Evolutionary conservation across 2,888 invertebrate genomes (phyloP), one percentile per base, ranked within the genome.

Genomic region (Stegana nigrithorax): DNA sequence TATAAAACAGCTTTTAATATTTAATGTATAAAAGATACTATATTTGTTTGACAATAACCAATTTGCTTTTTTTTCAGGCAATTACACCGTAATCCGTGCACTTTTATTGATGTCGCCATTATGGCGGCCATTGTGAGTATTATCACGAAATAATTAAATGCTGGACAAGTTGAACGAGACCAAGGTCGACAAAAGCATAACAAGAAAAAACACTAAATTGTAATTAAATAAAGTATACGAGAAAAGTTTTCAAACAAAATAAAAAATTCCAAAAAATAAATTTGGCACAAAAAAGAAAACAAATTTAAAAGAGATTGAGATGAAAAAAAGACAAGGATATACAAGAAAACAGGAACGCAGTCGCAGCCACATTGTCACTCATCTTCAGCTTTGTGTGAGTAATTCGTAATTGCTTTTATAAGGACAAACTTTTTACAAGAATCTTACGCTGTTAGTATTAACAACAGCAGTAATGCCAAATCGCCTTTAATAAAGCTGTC

Each of bases 361-460:
- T 19, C 8, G 23, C 56, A 23, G 23, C 42, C 19, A 4, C 44
- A 36, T 42, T 62, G 59, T 60, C 60, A 67, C 62, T 60, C 62
- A 64, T 10, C 14, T 39, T 39, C 12, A 39, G 39, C 7, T 39
- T 39, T 39, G 19, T 56, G 62, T 62, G 59, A 47, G 56, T 39
- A 7, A n/a, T 1, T 19, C 12, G 44, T 25, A 42, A 47, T 47
- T 47, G 47, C 25, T 47, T 39, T 27, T 32, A 36, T 19, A 21
- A 61, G 53, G 17, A 27, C 36, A 21, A 64, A 59, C 25, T 57
- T 66, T 59, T 60, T 39, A 60, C 64, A 69, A 56, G n/a, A n/a
- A n/a, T n/a, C n/a, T n/a, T n/a, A n/a, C n/a, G n/a, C n/a, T n/a
- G n/a, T n/a, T n/a, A n/a, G n/a, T n/a, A n/a, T n/a, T n/a, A n/a